phyloP scores from a whole-genome alignment of 2,888 invertebrate species.

The Pyrrhosoma nymphula region DNA sequence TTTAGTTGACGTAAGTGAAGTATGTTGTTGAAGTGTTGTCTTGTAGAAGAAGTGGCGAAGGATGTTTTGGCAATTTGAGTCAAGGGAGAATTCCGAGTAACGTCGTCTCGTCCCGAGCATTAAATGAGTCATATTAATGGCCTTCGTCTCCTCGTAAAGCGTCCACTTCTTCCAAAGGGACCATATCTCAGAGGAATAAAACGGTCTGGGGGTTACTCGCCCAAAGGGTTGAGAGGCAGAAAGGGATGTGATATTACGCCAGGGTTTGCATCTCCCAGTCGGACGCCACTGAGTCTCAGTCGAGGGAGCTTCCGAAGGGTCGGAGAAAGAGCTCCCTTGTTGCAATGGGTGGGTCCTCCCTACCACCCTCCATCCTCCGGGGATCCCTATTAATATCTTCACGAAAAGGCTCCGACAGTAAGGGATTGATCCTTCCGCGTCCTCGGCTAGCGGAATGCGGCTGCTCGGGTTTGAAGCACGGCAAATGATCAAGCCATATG shows the following conservation, averaged over 20 bases:
- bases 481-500: background rate
- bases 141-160: no score
- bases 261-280: background rate
- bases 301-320: background rate
- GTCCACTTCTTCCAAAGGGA: no score
- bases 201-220: no score
- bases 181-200: no score
- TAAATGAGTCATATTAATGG: no score
- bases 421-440: background rate
- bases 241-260: background rate
- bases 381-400: background rate
- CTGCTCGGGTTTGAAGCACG: background rate
- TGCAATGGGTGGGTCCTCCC: background rate
- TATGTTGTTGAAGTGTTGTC: no score
- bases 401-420: background rate
- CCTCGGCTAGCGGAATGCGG: background rate
- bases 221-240: no score
- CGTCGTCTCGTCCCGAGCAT: no score
- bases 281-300: background rate
- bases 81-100: no score
- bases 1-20: no score
- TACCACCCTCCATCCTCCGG: background rate
- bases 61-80: no score
- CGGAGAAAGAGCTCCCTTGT: conserved; percentile 20
- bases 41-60: no score